Percentiles rank a stretch among this genome's conserved stretches.
These are phyloP conservation scores for Grus americana DNA, from an alignment of 2,113 vertebrate species.

Conservation along the genomic window DNA sequence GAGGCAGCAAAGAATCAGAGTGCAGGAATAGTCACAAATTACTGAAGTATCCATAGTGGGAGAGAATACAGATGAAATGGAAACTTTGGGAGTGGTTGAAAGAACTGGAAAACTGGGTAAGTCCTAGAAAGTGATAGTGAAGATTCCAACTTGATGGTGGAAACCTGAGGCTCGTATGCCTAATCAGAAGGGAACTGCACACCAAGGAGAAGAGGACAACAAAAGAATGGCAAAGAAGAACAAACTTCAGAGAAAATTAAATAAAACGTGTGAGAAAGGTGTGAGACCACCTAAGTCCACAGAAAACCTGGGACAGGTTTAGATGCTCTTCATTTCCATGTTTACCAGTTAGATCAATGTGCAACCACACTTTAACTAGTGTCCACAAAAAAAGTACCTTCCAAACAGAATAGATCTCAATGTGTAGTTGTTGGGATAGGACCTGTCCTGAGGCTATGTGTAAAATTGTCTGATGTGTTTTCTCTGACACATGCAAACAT, in stretches of 20 bases:
- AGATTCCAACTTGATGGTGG: neutral
- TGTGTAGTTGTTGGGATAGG: neutral
- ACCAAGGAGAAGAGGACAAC: neutral
- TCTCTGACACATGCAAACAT: neutral
- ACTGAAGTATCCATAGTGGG: neutral
- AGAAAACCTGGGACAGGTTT: neutral
- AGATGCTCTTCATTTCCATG: neutral
- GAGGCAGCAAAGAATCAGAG: neutral
- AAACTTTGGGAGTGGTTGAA: neutral
- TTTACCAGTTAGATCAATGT: neutral
- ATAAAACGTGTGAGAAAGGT: neutral
- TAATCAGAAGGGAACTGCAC: neutral
- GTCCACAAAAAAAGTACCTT: neutral
- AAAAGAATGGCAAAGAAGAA: neutral
- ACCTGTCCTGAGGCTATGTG: neutral
- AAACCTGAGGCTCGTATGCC: neutral
- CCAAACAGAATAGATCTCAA: neutral
- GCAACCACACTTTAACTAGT: neutral
- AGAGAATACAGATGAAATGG: neutral
- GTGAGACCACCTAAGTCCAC: neutral
- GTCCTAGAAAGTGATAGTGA: neutral
- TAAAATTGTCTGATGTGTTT: neutral
- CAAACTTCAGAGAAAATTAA: neutral
- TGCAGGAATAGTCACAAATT: neutral
- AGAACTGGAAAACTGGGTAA: neutral